Evolutionary conservation across 2,797 vertebrate species (phyloP), one percentile per base, ranked within the genome.

Genomic region (Tenualosa thibaudeaui): DNA sequence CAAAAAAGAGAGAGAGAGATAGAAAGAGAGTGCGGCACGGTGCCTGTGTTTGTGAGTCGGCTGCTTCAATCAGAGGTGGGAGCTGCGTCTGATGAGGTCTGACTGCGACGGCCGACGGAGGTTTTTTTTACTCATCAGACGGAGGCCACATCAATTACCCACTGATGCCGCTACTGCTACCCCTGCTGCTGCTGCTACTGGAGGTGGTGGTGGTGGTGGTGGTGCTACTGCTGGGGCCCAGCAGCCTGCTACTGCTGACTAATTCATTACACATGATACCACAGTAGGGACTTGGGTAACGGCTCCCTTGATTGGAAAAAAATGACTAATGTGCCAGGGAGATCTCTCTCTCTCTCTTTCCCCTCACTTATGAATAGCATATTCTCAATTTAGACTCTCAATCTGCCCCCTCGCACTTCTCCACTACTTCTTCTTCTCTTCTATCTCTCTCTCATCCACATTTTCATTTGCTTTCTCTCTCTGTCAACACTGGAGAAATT

Each of bases 241-340:
- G 37, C 31, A 75, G 68, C 37, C 31, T 17, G 68, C 68, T 75
- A 37, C 15, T 37, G 68, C 68, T 75, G 68, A 75, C 68, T 75
- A 43, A 75, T 75, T 75, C 68, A 75, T 75, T 75, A 75, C 40
- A 75, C 40, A 75, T 17, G 68, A 75, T 75, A 43, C 68, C 68
- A 75, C 68, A 75, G 68, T 71, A 13, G 65, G 65, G 65, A 71
- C 65, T 37, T n/a, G 65, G 65, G 6, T 75, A 75, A 75, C 68
- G 68, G 17, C 68, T 75, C 37, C 68, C 15, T 13, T 75, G 68
- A 75, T 75, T 75, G 68, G 68, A 75, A 75, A 75, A 40, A 75
- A 75, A 75, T 75, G 0, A 19, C 68, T 75, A 43, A 19, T 37
- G 68, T 75, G 68, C 31, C 68, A 19, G 31, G 68, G 68, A 75